phyloP scores from a whole-genome alignment of 2,113 vertebrate species.

The Mola mola region DNA sequence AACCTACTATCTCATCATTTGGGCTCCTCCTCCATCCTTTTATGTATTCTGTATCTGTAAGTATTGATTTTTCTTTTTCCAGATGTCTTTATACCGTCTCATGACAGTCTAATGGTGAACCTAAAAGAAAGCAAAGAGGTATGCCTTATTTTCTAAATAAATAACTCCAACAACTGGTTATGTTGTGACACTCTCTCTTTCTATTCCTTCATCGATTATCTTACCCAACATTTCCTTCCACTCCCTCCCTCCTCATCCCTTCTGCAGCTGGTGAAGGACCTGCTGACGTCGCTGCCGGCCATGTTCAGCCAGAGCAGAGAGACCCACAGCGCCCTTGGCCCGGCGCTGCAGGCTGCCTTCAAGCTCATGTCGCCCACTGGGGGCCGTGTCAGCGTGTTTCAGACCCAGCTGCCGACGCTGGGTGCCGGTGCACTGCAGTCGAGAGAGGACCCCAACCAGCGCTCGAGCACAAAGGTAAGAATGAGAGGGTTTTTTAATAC shows the following conservation, averaged over 20 bases:
- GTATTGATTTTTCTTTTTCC: slow-evolving; percentile 51
- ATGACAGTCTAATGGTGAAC: slow-evolving; percentile 95
- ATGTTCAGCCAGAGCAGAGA: slow-evolving; percentile 93
- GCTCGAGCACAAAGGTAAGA: slow-evolving; percentile 91
- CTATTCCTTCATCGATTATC: neutral
- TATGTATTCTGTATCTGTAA: no score
- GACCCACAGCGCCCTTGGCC: slow-evolving; percentile 93
- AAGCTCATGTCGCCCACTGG: slow-evolving; percentile 97
- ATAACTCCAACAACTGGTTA: neutral
- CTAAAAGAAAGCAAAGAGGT: slow-evolving; percentile 96
- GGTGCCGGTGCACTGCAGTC: slow-evolving; percentile 91
- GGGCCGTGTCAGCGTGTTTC: slow-evolving; percentile 93
- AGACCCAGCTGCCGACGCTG: slow-evolving; percentile 93
- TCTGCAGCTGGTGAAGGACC: slow-evolving; percentile 90
- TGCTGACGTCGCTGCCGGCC: slow-evolving; percentile 87
- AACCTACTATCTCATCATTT: no score
- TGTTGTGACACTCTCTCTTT: neutral
- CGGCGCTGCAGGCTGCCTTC: slow-evolving; percentile 93
- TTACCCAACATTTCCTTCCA: neutral
- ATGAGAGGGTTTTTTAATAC: no score
- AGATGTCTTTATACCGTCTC: slow-evolving; percentile 96
- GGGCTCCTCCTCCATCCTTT: no score
- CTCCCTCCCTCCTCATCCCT: neutral
- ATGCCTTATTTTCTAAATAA: no score
- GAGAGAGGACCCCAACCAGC: slow-evolving; percentile 95